Evolutionary conservation across 64 coral and sea anemone species (phyloP).

Genomic region (Stichodactyla mertensii): DNA sequence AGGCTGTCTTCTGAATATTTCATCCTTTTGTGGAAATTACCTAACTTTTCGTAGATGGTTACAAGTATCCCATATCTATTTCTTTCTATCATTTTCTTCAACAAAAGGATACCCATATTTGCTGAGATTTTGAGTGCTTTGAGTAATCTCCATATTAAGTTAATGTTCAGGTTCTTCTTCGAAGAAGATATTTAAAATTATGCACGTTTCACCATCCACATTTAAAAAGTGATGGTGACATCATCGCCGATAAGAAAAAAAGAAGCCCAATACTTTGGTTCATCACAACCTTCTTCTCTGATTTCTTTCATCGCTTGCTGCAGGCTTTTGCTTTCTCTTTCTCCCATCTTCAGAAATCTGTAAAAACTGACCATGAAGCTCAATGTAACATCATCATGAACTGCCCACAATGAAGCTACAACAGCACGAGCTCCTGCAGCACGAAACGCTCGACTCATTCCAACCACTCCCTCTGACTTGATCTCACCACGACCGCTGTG

Average conservation of each 20-base stretch:
- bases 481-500: constrained; percentile 37
- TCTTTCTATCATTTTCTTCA: not conserved
- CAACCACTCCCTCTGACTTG: constrained; percentile 13
- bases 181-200: no score
- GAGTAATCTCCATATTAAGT: no score
- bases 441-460: constrained; percentile 9
- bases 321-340: constrained; percentile 1
- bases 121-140: constrained; percentile 17
- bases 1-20: constrained; percentile 6
- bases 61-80: constrained; percentile 15
- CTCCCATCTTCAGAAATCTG: not conserved
- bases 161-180: no score
- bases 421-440: constrained; percentile 24
- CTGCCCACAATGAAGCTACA: constrained; percentile 29
- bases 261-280: constrained; percentile 41
- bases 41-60: constrained; percentile 28
- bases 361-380: not conserved
- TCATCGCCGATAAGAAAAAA: constrained; percentile 52
- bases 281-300: constrained; percentile 8
- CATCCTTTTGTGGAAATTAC: not conserved
- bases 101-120: not conserved
- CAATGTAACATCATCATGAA: constrained; percentile 9
- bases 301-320: not conserved
- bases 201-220: no score
- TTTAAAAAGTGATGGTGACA: constrained; percentile 16